phyloP scores from a whole-genome alignment of 2,113 vertebrate species.

The Hippolais icterina region DNA sequence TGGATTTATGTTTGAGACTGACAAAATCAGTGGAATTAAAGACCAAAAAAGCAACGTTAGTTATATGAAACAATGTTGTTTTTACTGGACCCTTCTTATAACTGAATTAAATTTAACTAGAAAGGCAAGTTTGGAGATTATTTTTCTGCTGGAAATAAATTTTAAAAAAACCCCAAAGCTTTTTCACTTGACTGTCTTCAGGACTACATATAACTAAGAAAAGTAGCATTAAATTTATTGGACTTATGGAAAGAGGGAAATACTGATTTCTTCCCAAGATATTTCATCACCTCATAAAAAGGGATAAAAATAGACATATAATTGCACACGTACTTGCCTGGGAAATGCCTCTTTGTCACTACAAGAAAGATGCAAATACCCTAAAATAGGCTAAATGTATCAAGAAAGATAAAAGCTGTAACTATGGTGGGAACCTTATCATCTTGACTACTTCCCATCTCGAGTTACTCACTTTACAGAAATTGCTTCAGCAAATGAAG shows the following conservation, averaged over 20 bases:
- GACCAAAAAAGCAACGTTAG: neutral
- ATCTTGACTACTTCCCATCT: neutral
- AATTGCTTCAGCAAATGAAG: neutral
- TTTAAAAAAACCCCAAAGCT: neutral
- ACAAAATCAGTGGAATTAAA: neutral
- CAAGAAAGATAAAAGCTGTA: neutral
- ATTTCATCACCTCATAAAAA: neutral
- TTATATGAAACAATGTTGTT: neutral
- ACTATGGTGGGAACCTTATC: neutral
- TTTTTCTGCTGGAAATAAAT: neutral
- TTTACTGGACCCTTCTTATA: fast-evolving
- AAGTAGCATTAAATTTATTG: neutral
- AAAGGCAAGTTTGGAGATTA: neutral
- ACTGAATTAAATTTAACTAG: neutral
- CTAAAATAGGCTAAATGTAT: neutral
- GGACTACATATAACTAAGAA: neutral
- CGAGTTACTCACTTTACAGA: neutral
- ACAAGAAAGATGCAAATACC: neutral
- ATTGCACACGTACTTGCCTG: fast-evolving
- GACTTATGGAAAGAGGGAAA: neutral
- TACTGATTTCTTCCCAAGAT: neutral
- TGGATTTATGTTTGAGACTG: neutral
- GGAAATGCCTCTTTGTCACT: neutral
- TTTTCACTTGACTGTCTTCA: neutral
- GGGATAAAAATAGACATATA: neutral